phyloP scores from a whole-genome alignment of 2,113 vertebrate species.

The Caranx ignobilis region DNA sequence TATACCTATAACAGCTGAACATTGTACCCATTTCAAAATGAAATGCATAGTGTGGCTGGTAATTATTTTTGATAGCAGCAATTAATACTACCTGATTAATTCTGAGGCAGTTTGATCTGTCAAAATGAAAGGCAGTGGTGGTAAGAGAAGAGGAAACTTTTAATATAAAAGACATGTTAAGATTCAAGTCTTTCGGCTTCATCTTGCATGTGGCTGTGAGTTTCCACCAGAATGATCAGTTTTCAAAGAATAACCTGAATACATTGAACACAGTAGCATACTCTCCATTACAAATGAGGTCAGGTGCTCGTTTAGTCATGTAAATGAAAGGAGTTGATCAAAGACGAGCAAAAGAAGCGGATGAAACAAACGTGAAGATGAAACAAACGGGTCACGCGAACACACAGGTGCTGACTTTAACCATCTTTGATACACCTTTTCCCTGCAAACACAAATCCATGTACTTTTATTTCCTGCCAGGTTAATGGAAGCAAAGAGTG shows the following conservation, averaged over 20 bases:
- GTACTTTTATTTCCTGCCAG: background rate
- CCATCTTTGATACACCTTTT: conserved; percentile 25
- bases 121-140: no score
- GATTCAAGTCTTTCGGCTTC: background rate
- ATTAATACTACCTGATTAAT: background rate
- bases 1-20: background rate
- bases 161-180: background rate
- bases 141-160: background rate
- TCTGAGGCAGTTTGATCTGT: background rate
- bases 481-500: background rate
- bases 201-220: background rate
- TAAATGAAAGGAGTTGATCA: conserved; percentile 70
- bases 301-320: conserved; percentile 74
- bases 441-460: background rate
- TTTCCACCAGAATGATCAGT: conserved; percentile 10
- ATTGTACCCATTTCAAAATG: background rate
- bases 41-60: background rate
- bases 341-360: conserved; percentile 62
- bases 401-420: conserved; percentile 57
- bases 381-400: conserved; percentile 38
- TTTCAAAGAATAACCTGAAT: conserved; percentile 59
- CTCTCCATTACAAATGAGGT: conserved; percentile 70
- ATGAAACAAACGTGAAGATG: conserved; percentile 70
- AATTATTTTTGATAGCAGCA: background rate
- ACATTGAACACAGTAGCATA: conserved; percentile 28